A percentile compares a stretch with the other conserved stretches of the same genome.
phyloP scores from a whole-genome alignment of 2,797 vertebrate species.

The Poecilia wingei region DNA sequence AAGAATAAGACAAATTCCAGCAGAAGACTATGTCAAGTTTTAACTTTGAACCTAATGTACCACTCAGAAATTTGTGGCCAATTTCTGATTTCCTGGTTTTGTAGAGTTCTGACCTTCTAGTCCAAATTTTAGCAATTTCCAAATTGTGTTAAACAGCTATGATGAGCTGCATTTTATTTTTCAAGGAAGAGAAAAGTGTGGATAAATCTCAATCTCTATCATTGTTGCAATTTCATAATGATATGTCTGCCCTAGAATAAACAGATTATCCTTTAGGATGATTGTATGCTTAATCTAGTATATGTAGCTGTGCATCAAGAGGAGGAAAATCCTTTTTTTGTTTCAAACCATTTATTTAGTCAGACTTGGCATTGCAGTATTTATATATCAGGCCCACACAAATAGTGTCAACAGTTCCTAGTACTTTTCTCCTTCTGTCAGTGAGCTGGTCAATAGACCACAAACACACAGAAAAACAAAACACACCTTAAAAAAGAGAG shows the following conservation, averaged over 20 bases:
- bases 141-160: not conserved
- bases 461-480: slow-evolving; percentile 36
- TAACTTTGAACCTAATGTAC: not conserved
- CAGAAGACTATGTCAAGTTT: not conserved
- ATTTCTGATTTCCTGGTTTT: not conserved
- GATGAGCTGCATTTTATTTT: not conserved
- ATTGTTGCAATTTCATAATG: not conserved
- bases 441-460: slow-evolving; percentile 24
- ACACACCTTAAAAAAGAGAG: slow-evolving; percentile 45
- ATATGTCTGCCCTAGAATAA: not conserved
- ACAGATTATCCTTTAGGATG: not conserved
- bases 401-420: slow-evolving; percentile 28
- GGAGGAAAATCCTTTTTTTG: not conserved
- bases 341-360: slow-evolving; percentile 22
- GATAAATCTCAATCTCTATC: not conserved
- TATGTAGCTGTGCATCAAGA: slow-evolving; percentile 20
- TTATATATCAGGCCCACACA: slow-evolving; percentile 28
- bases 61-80: not conserved
- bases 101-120: not conserved
- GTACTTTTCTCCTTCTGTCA: slow-evolving; percentile 4
- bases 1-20: not conserved
- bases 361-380: slow-evolving; percentile 9
- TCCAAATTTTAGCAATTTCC: not conserved
- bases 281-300: slow-evolving; percentile 1
- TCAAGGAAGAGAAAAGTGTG: not conserved